These are phyloP conservation scores for Tylochromis polylepis DNA, from an alignment of 2,113 vertebrate genomes.

Conservation along the genomic window DNA sequence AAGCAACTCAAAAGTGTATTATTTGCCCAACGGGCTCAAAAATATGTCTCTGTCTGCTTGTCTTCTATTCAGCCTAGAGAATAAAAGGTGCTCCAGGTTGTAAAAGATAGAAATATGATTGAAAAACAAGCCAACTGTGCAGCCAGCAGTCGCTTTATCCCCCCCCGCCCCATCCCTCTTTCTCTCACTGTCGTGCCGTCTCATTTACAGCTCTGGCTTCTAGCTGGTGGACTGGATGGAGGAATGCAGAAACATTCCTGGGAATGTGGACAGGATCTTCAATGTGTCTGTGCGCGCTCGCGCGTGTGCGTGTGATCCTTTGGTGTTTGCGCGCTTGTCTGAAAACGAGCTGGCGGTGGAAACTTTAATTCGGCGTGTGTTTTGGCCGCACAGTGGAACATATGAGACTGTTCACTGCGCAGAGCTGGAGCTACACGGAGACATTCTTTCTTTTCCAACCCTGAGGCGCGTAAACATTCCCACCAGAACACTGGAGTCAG, in stretches of 20 bases:
- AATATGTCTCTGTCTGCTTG: background rate
- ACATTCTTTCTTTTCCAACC: slow-evolving; percentile 5
- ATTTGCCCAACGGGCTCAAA: background rate
- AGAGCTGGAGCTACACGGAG: slow-evolving; percentile 31
- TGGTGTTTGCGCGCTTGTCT: slow-evolving; percentile 3
- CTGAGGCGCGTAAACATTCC: slow-evolving; percentile 1
- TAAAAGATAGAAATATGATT: slow-evolving; percentile 27
- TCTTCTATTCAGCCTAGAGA: background rate
- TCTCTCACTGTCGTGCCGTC: slow-evolving; percentile 10
- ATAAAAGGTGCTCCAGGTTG: background rate
- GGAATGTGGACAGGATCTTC: slow-evolving; percentile 2
- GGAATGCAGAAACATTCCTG: slow-evolving; percentile 44
- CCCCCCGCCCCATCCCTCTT: background rate
- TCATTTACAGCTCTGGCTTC: slow-evolving; percentile 36
- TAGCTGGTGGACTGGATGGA: background rate
- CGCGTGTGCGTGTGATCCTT: background rate
- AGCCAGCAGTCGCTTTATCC: background rate
- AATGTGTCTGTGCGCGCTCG: background rate
- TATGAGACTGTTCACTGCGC: slow-evolving; percentile 41
- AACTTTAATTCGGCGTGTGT: slow-evolving; percentile 21
- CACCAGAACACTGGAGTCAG: slow-evolving; percentile 1
- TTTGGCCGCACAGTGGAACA: slow-evolving; percentile 46
- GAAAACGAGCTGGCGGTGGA: slow-evolving; percentile 44
- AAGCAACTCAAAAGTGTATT: background rate
- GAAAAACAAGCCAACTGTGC: background rate